Evolutionary conservation across 2,797 vertebrate genomes (phyloP), one percentile per base, ranked within the genome.

Genomic region (Myotis planiceps): DNA sequence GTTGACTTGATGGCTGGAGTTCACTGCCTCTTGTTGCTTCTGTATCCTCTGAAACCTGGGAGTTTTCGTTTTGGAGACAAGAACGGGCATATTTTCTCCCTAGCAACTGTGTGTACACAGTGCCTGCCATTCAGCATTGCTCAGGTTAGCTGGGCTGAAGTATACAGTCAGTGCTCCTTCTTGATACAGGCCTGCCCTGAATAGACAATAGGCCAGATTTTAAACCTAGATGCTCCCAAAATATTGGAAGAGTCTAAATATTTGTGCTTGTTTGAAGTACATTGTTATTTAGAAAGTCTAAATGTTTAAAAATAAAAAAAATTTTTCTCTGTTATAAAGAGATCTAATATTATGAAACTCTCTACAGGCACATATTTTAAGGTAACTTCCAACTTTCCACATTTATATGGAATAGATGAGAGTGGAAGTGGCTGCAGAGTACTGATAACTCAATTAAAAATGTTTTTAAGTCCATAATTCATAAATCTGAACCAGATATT

Each of bases 101-200:
- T 98, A 96, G 98, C 97, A 98, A 98, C 98, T 95, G 93, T 60
- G 37, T 95, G 88, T 97, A 90, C 96, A 96, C 88, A 86, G 97
- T 14, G 96, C 14, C 65, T 4, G 60, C 84, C 47, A n/a, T 55
- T 90, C 96, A 91, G 58, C 69, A 6, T 18, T n/a, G 74, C 95
- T 96, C 90, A 94, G 93, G n/a, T 96, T 96, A 92, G 84, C 34
- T 47, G n/a, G 29, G 85, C 96, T 55, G 60, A 32, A 88, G 93
- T 47, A 1, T 55, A 83, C 0, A 93, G 60, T 47, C 60, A 0
- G 51, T 0, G 92, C 21, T 88, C 76, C 47, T 82, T 90, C 95
- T 53, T 29, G 80, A 88, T 58, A 2, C 72, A 72, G 7, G 63
- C 92, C 88, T 66, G 10, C 58, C 90, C 92, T 49, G 84, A 87